These are phyloP conservation scores for Deilephila elpenor DNA, from an alignment of 2,888 invertebrate genomes.

Conservation along the genomic window DNA sequence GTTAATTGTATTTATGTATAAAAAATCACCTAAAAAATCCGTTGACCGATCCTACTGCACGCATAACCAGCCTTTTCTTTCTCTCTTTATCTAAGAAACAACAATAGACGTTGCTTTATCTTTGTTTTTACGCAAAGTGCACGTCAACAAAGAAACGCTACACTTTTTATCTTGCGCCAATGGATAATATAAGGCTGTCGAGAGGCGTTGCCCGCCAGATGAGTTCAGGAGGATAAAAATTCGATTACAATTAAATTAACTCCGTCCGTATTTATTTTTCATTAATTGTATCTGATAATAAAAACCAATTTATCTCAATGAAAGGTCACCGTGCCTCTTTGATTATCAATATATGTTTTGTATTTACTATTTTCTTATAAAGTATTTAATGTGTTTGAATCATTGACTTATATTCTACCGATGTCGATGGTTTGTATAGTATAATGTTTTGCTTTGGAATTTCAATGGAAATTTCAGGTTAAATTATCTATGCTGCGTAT, in stretches of 20 bases:
- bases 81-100: not conserved
- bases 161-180: slow-evolving; percentile 44
- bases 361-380: not conserved
- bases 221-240: slow-evolving; percentile 79
- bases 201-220: slow-evolving; percentile 72
- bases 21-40: too few species aligned
- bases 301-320: slow-evolving; percentile 40
- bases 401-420: too few species aligned
- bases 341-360: slow-evolving; percentile 10
- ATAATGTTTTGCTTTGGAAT: not conserved
- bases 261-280: slow-evolving; percentile 77
- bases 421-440: too few species aligned
- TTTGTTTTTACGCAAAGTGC: not conserved
- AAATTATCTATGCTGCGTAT: not conserved
- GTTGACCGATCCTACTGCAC: too few species aligned
- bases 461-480: not conserved
- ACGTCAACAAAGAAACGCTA: slow-evolving; percentile 34
- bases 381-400: not conserved
- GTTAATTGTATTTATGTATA: too few species aligned
- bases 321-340: slow-evolving; percentile 11
- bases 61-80: too few species aligned
- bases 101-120: not conserved
- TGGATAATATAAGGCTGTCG: slow-evolving; percentile 61
- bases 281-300: slow-evolving; percentile 64
- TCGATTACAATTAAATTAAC: slow-evolving; percentile 83